These are phyloP conservation scores for Tor tambroides DNA, from an alignment of 2,113 vertebrate genomes.

Conservation along the genomic window DNA sequence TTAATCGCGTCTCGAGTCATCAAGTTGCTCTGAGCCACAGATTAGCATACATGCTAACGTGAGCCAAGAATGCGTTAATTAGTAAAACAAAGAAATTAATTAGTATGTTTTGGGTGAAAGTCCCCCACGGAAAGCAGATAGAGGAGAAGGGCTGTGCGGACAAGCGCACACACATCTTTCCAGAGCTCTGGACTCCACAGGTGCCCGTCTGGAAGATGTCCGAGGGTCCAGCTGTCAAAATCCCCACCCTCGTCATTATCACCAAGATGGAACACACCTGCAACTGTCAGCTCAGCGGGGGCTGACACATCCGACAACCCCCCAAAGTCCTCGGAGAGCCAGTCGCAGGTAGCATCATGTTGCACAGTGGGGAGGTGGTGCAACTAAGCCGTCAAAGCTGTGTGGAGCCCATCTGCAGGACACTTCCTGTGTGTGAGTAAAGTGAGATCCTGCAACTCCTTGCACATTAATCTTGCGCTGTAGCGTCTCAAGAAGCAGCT, in stretches of 20 bases:
- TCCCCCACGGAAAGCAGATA: conserved; percentile 66
- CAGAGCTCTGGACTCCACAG: conserved; percentile 70
- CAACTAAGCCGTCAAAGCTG: conserved; percentile 28
- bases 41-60: conserved; percentile 62
- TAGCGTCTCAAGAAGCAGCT: conserved; percentile 36
- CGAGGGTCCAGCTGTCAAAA: conserved; percentile 62
- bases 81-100: conserved; percentile 74
- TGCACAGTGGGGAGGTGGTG: conserved; percentile 27
- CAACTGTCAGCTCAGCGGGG: conserved; percentile 36
- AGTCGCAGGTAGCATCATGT: conserved; percentile 51
- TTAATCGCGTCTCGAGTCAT: conserved; percentile 56
- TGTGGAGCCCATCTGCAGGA: conserved; percentile 51
- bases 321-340: conserved; percentile 42
- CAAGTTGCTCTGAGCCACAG: conserved; percentile 46
- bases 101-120: conserved; percentile 58
- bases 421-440: conserved; percentile 10
- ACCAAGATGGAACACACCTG: conserved; percentile 50
- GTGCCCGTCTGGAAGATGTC: conserved; percentile 72
- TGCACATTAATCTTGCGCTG: conserved; percentile 47
- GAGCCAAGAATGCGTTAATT: conserved; percentile 65
- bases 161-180: conserved; percentile 26
- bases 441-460: conserved; percentile 16
- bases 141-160: conserved; percentile 61
- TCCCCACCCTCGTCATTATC: conserved; percentile 43
- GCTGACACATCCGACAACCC: conserved; percentile 53